These are phyloP conservation scores for Chymomyza caudatula DNA, from an alignment of 2,888 invertebrate genomes.

Conservation along the genomic window DNA sequence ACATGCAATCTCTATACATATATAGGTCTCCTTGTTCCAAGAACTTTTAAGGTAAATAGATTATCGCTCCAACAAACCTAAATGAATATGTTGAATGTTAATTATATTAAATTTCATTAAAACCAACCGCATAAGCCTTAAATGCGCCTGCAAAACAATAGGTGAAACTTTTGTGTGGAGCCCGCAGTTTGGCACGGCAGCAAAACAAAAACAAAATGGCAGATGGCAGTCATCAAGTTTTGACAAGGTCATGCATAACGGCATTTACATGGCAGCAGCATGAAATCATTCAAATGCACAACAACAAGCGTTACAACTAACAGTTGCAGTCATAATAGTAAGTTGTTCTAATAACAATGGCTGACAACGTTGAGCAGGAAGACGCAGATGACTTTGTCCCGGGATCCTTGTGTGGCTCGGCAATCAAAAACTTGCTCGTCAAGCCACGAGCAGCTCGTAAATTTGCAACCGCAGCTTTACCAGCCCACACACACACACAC, in stretches of 20 bases:
- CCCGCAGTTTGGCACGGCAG: slow-evolving; percentile 20
- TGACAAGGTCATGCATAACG: slow-evolving; percentile 39
- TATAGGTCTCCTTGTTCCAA: neutral
- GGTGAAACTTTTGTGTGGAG: slow-evolving; percentile 24
- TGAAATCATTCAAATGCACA: slow-evolving; percentile 3
- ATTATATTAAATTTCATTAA: slow-evolving; percentile 43
- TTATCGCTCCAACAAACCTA: slow-evolving; percentile 50
- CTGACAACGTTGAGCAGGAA: slow-evolving; percentile 29
- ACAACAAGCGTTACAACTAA: neutral
- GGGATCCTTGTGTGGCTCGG: neutral
- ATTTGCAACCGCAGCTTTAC: slow-evolving; percentile 24
- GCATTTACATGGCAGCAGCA: slow-evolving; percentile 7
- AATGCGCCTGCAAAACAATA: slow-evolving; percentile 9
- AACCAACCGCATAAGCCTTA: neutral
- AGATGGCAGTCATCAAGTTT: slow-evolving; percentile 19
- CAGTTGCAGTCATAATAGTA: neutral
- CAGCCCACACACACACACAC: slow-evolving; percentile 15
- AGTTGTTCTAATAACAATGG: slow-evolving; percentile 16
- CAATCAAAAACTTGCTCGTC: slow-evolving; percentile 7
- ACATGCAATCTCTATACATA: neutral
- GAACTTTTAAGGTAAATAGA: slow-evolving; percentile 33
- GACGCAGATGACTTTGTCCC: neutral
- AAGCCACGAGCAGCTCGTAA: slow-evolving; percentile 16
- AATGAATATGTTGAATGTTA: slow-evolving; percentile 38
- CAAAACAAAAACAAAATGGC: neutral